A percentile compares a stretch with the other conserved stretches of the same genome.
phyloP scores from a whole-genome alignment of 2,797 vertebrate genomes.

The Ctenopoma multispine region DNA sequence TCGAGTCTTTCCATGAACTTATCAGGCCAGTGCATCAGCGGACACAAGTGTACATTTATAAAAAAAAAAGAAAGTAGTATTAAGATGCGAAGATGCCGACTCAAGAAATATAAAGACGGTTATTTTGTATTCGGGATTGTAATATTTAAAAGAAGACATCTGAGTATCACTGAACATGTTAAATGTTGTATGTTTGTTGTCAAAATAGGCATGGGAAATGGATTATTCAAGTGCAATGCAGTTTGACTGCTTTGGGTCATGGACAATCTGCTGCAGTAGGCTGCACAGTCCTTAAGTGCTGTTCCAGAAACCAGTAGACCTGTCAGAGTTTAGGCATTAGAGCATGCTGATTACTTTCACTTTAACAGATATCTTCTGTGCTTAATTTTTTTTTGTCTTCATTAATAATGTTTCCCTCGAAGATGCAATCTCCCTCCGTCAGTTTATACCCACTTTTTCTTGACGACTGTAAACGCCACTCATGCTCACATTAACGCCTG shows the following conservation, averaged over 20 bases:
- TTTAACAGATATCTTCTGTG: constrained; percentile 14
- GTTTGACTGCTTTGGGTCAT: constrained; percentile 32
- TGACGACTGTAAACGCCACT: too few relatives aligned
- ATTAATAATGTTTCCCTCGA: not conserved
- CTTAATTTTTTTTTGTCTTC: constrained; percentile 28
- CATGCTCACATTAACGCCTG: too few relatives aligned
- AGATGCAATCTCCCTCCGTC: not conserved
- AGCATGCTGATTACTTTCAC: constrained; percentile 53
- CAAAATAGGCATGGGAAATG: constrained; percentile 29
- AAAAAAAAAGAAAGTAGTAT: constrained; percentile 40
- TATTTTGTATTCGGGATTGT: constrained; percentile 49
- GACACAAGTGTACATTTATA: constrained; percentile 27
- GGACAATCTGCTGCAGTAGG: constrained; percentile 34
- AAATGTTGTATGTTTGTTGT: constrained; percentile 34
- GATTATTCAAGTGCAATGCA: constrained; percentile 63
- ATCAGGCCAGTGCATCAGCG: not conserved
- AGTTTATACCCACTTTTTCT: not conserved
- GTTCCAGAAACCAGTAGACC: constrained; percentile 27
- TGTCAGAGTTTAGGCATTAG: constrained; percentile 21
- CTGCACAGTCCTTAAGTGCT: constrained; percentile 35
- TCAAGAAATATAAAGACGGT: constrained; percentile 10
- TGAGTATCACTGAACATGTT: constrained; percentile 22
- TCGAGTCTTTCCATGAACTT: constrained; percentile 71
- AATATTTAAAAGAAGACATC: constrained; percentile 9
- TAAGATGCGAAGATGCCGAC: constrained; percentile 11